phyloP scores from a whole-genome alignment of 2,888 invertebrate genomes.

The Pterobdella sp. region DNA sequence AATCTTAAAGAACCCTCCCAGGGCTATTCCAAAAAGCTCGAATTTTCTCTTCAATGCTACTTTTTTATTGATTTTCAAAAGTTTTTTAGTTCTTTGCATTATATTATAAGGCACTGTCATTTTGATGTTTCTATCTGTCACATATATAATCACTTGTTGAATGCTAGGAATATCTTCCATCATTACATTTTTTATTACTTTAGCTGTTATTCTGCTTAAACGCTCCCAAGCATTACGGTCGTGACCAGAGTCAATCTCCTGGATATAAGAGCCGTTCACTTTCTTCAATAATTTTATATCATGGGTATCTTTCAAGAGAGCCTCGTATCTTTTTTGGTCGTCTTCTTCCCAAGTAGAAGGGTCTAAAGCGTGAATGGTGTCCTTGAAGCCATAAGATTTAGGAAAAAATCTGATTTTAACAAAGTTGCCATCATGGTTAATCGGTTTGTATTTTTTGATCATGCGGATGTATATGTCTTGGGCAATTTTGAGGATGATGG shows the following conservation, averaged over 20 bases:
- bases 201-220: neutral
- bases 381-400: neutral
- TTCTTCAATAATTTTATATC: neutral
- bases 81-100: neutral
- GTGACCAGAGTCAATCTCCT: neutral
- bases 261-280: neutral
- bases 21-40: neutral
- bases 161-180: constrained; percentile 3
- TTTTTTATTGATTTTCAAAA: constrained; percentile 13
- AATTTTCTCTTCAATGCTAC: neutral
- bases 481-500: constrained; percentile 14
- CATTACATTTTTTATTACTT: neutral
- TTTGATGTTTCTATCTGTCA: constrained; percentile 16
- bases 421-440: neutral
- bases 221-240: constrained; percentile 11
- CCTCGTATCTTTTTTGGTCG: neutral
- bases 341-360: neutral
- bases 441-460: neutral
- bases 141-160: constrained; percentile 18
- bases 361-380: neutral
- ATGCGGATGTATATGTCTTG: constrained; percentile 18
- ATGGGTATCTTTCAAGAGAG: neutral
- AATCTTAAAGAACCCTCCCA: neutral
- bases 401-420: constrained; percentile 10
- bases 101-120: neutral